These are phyloP conservation scores for Anarsia innoxiella DNA, from an alignment of 2,888 invertebrate genomes.

Conservation along the genomic window DNA sequence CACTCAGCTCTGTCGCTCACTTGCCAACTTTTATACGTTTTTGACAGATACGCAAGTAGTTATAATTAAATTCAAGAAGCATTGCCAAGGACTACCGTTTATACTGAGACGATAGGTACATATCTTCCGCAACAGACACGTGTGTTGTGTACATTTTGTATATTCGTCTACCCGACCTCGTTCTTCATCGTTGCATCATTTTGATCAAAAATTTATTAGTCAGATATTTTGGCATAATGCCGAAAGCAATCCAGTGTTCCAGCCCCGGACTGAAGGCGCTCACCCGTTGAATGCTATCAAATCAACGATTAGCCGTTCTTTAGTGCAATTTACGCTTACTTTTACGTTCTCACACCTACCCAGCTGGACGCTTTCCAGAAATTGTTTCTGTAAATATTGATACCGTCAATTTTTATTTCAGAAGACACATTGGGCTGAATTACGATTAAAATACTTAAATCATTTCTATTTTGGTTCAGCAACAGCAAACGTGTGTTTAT, in stretches of 20 bases:
- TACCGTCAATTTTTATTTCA: constrained; percentile 17
- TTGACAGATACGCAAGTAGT: constrained; percentile 61
- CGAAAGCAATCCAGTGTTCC: constrained; percentile 31
- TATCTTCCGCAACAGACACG: constrained; percentile 4
- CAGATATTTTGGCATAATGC: constrained; percentile 44
- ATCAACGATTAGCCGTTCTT: constrained; percentile 1
- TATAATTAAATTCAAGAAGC: constrained; percentile 67
- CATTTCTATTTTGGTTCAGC: constrained; percentile 24
- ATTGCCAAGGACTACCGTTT: constrained; percentile 54
- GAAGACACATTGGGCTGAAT: constrained; percentile 12
- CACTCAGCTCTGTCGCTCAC: constrained; percentile 38
- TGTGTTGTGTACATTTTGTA: not conserved
- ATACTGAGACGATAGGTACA: not conserved
- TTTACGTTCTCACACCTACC: too few relatives aligned
- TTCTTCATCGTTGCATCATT: constrained; percentile 33
- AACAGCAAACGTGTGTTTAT: constrained; percentile 20
- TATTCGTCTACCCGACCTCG: constrained; percentile 23
- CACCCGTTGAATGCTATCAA: constrained; percentile 9
- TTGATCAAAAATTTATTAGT: constrained; percentile 36
- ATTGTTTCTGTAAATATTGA: constrained; percentile 15
- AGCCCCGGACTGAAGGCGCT: constrained; percentile 11
- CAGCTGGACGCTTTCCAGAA: constrained; percentile 14
- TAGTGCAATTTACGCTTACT: not conserved
- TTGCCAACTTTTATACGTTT: constrained; percentile 66
- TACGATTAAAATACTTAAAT: constrained; percentile 21